Evolutionary conservation across 1,140 invertebrate genomes (phyloP), one percentile per base, ranked within the genome.

Genomic region (Microplitis demolitor): DNA sequence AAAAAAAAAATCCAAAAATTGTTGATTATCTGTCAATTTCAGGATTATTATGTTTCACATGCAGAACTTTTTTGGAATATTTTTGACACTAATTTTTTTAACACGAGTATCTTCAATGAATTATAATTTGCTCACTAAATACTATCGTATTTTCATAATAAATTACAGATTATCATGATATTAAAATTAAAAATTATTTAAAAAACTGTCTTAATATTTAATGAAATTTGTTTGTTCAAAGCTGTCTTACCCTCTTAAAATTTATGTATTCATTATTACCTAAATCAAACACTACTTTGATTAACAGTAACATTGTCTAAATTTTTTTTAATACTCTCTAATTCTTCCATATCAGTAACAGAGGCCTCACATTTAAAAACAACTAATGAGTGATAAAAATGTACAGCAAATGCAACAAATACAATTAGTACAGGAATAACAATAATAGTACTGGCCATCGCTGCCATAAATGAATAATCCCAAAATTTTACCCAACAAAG

Each of bases 401-500:
- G 93, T 13, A 95, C 90, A 0, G 95, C 94, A 86, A 98, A 97
- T 5, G 92, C 91, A 53, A 97, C 91, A 81, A 97, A 97, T 11
- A 96, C 89, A 75, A 96, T 88, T 69, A 96, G 88, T 53, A 96
- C 94, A 67, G 96, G 96, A 79, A 97, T 93, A n/a, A 97, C 93
- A 70, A 98, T 93, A 39, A 93, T 90, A 0, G 95, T 96, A 3
- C 94, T 93, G 1, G 94, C 93, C 16, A 93, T 93, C 0, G 95
- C 94, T 0, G 94, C 93, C 61, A 90, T 91, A 74, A 93, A 91
- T 0, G 92, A 93, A 77, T 93, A 93, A 79, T 94, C 92, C 91
- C 92, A 93, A 84, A 95, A 95, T 83, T 95, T 94, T 1, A 95
- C 93, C 95, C 95, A 97, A 81, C 95, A 96, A 0, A 98, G 89